Conservation (phyloP, 1,140 invertebrate genomes). For the Oppia nitens region DNA sequence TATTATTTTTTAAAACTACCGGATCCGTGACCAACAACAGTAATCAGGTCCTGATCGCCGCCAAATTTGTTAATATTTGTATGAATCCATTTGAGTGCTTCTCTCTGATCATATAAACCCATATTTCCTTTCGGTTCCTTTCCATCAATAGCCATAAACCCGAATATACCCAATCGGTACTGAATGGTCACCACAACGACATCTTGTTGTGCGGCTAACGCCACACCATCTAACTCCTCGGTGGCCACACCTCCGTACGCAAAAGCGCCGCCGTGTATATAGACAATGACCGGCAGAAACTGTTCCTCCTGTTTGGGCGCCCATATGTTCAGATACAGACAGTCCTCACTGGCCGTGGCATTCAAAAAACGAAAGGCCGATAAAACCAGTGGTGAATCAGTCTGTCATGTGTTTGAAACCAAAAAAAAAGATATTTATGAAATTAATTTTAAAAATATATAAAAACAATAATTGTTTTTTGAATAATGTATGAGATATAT, state of each 20-base stretch:
- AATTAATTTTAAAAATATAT: no score
- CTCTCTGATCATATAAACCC: constrained; percentile 79
- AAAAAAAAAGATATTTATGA: no score
- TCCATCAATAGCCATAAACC: constrained; percentile 71
- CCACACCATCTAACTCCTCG: constrained; percentile 76
- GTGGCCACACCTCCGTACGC: constrained; percentile 58
- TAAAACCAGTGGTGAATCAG: not conserved
- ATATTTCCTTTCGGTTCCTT: constrained; percentile 72
- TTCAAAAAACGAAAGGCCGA: not conserved
- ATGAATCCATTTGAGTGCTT: constrained; percentile 81
- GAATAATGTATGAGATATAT: no score
- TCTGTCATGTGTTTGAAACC: no score
- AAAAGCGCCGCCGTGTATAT: constrained; percentile 93
- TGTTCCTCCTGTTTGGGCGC: constrained; percentile 34
- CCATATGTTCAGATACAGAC: constrained; percentile 83
- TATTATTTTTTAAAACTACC: constrained; percentile 51
- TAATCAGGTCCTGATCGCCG: constrained; percentile 82
- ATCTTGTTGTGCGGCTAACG: constrained; percentile 73
- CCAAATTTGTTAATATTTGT: constrained; percentile 85
- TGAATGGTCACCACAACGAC: constrained; percentile 89
- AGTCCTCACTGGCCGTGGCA: constrained; percentile 40
- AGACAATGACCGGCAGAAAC: constrained; percentile 58
- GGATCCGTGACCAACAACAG: constrained; percentile 87
- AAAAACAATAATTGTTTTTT: no score
- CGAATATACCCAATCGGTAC: constrained; percentile 75